Evolutionary conservation across 2,888 invertebrate genomes (phyloP).

Genomic region (Trachelus stipa): DNA sequence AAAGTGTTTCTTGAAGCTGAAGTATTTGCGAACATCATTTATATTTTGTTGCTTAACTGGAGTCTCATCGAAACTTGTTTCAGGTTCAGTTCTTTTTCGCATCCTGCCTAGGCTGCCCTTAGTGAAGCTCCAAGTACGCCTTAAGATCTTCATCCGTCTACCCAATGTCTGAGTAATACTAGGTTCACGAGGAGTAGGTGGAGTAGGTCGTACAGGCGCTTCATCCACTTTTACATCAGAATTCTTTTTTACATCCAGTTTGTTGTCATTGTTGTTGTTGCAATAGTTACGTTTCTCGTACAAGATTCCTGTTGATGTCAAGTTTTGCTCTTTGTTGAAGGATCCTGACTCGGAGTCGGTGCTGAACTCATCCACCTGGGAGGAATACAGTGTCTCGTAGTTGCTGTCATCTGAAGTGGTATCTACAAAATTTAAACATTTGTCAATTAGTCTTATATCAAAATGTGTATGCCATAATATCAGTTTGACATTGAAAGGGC

Average conservation of each 20-base stretch:
- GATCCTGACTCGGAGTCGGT: slow-evolving; percentile 46
- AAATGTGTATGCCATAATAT: background rate
- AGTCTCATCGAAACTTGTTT: slow-evolving; percentile 14
- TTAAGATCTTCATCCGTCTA: slow-evolving; percentile 56
- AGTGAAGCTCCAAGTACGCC: slow-evolving; percentile 62
- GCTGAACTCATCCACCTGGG: slow-evolving; percentile 51
- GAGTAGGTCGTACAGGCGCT: slow-evolving; percentile 53
- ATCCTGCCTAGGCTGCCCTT: slow-evolving; percentile 61
- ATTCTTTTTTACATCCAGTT: background rate
- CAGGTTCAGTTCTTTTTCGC: slow-evolving; percentile 42
- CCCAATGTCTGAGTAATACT: slow-evolving; percentile 57
- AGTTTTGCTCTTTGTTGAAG: background rate
- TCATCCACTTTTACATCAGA: slow-evolving; percentile 22
- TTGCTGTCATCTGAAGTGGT: slow-evolving; percentile 59
- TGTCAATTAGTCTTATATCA: no score
- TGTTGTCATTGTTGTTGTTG: slow-evolving; percentile 15
- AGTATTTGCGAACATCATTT: slow-evolving; percentile 48
- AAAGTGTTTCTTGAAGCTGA: slow-evolving; percentile 56
- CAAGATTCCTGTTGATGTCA: background rate
- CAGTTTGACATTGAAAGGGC: background rate
- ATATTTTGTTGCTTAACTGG: slow-evolving; percentile 22
- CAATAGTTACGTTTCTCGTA: slow-evolving; percentile 6
- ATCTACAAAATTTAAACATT: slow-evolving; percentile 31
- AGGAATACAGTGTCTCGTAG: slow-evolving; percentile 57
- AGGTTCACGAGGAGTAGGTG: slow-evolving; percentile 57